Evolutionary conservation across 2,113 vertebrate genomes (phyloP), one percentile per base, ranked within the genome.

Genomic region (Melanostigma gelatinosum): DNA sequence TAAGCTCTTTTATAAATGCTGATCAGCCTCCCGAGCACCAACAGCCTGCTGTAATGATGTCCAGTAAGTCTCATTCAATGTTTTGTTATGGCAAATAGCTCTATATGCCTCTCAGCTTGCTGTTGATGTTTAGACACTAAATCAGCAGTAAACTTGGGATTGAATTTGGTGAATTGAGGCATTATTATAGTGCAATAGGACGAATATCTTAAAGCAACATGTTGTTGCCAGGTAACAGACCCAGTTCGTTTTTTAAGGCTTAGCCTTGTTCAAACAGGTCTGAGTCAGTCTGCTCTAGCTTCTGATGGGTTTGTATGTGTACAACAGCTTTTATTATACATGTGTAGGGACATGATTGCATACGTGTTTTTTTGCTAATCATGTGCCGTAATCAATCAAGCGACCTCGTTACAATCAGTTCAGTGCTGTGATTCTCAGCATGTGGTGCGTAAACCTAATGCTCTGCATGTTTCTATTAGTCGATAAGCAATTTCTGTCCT

Each of bases 181-280:
- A 18, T 10, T 27, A n/a, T 70, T 42, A 60, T 24, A 46, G 15
- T 63, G 44, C 22, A 40, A 38, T 2, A n/a, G 13, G 40, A 13
- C 12, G 36, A n/a, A n/a, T 38, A 32, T 58, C 24, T 55, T 61
- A 11, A 69, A 74, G 79, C 64, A 50, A 16, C 18, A 24, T 34
- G 54, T 11, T 32, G 77, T 82, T 87, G 71, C 79, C 71, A 58
- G 71, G 82, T 64, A 72, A 72, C 78, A 67, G 70, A 18, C 12
- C 6, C 1, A 32, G 20, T 82, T 54, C 0, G 52, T 76, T 50
- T 75, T 0, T 7, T 24, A 54, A 55, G 52, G 52, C 52, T 55
- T 55, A 15, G 29, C 24, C 36, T 38, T 29, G 9, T 74, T 32
- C 8, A 75, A 27, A 65, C 62, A n/a, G 32, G 12, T 64, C 42